Evolutionary conservation across 2,113 vertebrate species (phyloP).

Genomic region (Aegotheles bennettii): DNA sequence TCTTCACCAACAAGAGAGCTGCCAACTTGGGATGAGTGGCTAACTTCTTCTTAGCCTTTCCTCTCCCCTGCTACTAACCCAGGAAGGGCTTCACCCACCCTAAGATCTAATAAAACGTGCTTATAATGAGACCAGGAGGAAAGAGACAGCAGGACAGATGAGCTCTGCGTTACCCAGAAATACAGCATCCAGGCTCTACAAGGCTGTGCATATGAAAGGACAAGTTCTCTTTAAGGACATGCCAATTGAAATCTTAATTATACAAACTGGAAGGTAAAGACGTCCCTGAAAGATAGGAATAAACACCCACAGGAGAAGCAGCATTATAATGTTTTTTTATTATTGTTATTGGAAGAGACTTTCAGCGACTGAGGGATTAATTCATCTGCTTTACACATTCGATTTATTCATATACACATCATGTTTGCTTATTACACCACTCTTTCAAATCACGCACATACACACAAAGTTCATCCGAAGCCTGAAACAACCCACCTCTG

Average conservation of each 20-base stretch:
- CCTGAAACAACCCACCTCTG: slow-evolving; percentile 28
- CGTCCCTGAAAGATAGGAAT: background rate
- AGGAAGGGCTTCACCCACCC: background rate
- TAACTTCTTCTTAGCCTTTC: background rate
- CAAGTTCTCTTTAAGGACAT: background rate
- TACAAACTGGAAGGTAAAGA: background rate
- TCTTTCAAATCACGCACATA: background rate
- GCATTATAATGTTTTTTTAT: background rate
- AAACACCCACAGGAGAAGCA: background rate
- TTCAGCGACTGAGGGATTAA: background rate
- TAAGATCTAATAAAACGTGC: background rate
- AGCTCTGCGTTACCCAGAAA: background rate
- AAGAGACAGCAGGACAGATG: background rate
- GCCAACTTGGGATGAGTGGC: background rate
- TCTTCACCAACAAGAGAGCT: background rate
- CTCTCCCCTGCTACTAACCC: background rate
- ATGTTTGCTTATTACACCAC: background rate
- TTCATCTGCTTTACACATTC: background rate
- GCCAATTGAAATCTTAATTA: background rate
- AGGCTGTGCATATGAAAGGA: background rate
- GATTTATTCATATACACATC: background rate
- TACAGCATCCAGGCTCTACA: background rate
- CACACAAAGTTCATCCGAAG: background rate
- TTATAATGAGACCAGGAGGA: background rate
- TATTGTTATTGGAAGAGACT: background rate